Evolutionary conservation across 2,888 invertebrate species (phyloP).

Genomic region (Scaptomyza cyrtandrae): DNA sequence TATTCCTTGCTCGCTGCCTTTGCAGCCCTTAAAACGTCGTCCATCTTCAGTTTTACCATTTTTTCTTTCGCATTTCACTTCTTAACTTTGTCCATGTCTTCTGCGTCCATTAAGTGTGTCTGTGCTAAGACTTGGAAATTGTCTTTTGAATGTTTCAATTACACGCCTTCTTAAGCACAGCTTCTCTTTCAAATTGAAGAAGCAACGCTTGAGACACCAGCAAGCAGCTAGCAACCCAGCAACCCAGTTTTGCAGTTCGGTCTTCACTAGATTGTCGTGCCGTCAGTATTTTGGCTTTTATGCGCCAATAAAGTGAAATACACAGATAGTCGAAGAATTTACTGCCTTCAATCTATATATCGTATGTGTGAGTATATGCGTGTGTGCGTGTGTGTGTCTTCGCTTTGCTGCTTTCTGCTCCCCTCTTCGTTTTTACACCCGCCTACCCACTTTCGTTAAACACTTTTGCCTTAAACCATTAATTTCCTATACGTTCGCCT

Average conservation of each 20-base stretch:
- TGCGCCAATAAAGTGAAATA: slow-evolving; percentile 78
- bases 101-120: slow-evolving; percentile 82
- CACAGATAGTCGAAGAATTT: slow-evolving; percentile 73
- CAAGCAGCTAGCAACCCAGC: slow-evolving; percentile 23
- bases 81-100: slow-evolving; percentile 77
- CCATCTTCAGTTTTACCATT: slow-evolving; percentile 37
- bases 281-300: slow-evolving; percentile 64
- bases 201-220: slow-evolving; percentile 51
- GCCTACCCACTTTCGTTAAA: slow-evolving; percentile 74
- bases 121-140: slow-evolving; percentile 84
- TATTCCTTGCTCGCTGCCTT: slow-evolving; percentile 14
- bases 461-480: slow-evolving; percentile 83
- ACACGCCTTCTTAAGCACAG: slow-evolving; percentile 85
- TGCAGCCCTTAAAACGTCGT: not conserved
- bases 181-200: slow-evolving; percentile 80
- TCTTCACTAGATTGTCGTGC: slow-evolving; percentile 31
- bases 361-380: slow-evolving; percentile 26
- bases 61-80: slow-evolving; percentile 75
- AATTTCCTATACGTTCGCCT: slow-evolving; percentile 78
- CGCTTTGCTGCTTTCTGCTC: slow-evolving; percentile 34
- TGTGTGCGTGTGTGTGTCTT: slow-evolving; percentile 5
- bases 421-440: slow-evolving; percentile 18
- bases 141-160: slow-evolving; percentile 85
- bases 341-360: slow-evolving; percentile 68
- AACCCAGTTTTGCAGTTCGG: slow-evolving; percentile 41